phyloP scores from a whole-genome alignment of 2,888 invertebrate genomes.

The Harpagoxenus sublaevis region DNA sequence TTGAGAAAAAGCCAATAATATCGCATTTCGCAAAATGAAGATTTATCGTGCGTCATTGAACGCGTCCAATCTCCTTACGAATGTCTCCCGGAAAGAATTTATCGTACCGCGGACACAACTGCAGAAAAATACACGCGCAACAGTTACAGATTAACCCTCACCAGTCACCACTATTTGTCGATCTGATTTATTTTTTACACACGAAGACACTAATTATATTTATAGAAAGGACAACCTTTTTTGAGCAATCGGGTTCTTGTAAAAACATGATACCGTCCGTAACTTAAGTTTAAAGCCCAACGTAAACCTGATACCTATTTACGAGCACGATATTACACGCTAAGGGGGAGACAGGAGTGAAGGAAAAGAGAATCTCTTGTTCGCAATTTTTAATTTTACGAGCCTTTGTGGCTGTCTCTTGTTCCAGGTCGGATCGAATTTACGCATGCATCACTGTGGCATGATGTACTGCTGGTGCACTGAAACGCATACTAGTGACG shows the following conservation, averaged over 20 bases:
- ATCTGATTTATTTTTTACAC: not conserved
- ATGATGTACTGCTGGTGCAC: not conserved
- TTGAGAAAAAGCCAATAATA: slow-evolving; percentile 29
- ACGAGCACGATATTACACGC: slow-evolving; percentile 35
- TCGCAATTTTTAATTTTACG: slow-evolving; percentile 34
- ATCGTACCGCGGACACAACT: not conserved
- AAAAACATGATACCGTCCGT: slow-evolving; percentile 23
- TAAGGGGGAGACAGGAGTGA: not conserved
- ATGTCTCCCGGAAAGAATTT: not conserved
- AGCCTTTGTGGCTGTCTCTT: slow-evolving; percentile 16
- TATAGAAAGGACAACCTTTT: not conserved
- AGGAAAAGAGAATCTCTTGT: not conserved
- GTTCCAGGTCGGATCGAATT: slow-evolving; percentile 46
- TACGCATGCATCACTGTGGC: slow-evolving; percentile 38
- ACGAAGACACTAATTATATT: not conserved
- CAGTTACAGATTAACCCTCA: not conserved
- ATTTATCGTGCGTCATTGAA: slow-evolving; percentile 39
- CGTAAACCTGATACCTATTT: slow-evolving; percentile 13
- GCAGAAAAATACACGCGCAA: not conserved
- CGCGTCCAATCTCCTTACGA: slow-evolving; percentile 21
- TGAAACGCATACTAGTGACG: not conserved
- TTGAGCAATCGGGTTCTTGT: not conserved
- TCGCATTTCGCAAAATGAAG: slow-evolving; percentile 26
- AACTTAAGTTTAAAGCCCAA: slow-evolving; percentile 39
- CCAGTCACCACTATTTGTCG: not conserved